A percentile compares a stretch with the other conserved stretches of the same genome.
These are phyloP conservation scores for Stenoptilia bipunctidactyla DNA, from an alignment of 2,888 invertebrate genomes.

Conservation along the genomic window DNA sequence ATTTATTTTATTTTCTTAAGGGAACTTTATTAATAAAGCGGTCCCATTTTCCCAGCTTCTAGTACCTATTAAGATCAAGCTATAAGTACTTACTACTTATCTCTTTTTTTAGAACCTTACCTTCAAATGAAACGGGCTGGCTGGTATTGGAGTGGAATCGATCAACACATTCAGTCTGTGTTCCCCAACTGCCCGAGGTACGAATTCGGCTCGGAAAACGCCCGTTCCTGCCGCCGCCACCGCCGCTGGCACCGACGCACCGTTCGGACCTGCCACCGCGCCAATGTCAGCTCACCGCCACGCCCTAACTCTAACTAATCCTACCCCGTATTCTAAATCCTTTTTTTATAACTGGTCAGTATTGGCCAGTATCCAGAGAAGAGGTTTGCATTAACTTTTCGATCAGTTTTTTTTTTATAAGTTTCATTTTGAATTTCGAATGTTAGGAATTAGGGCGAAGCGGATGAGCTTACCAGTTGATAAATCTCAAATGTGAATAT, in stretches of 20 bases:
- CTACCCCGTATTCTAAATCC: constrained; percentile 5
- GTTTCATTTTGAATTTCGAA: constrained; percentile 6
- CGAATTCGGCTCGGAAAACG: constrained; percentile 91
- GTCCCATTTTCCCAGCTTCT: too few species aligned
- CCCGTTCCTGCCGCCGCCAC: constrained; percentile 87
- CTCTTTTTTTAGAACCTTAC: constrained; percentile 40
- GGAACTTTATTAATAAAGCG: too few species aligned
- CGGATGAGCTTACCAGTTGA: constrained; percentile 47
- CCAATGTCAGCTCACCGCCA: constrained; percentile 28
- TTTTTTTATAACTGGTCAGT: background rate
- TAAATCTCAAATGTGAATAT: constrained; percentile 31
- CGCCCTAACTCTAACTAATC: constrained; percentile 34
- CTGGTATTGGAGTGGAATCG: constrained; percentile 84
- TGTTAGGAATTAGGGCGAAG: constrained; percentile 69
- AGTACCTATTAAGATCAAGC: too few species aligned
- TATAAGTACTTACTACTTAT: too few species aligned
- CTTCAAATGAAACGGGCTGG: constrained; percentile 95
- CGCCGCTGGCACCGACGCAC: constrained; percentile 90
- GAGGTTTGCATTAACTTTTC: too few species aligned
- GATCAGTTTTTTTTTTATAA: background rate
- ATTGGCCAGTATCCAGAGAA: too few species aligned
- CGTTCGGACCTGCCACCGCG: constrained; percentile 83
- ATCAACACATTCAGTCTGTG: constrained; percentile 91
- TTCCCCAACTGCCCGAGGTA: constrained; percentile 91
- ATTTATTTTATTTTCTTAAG: too few species aligned